Conservation (phyloP, 2,113 vertebrate species). For the Atherinomorus stipes region DNA sequence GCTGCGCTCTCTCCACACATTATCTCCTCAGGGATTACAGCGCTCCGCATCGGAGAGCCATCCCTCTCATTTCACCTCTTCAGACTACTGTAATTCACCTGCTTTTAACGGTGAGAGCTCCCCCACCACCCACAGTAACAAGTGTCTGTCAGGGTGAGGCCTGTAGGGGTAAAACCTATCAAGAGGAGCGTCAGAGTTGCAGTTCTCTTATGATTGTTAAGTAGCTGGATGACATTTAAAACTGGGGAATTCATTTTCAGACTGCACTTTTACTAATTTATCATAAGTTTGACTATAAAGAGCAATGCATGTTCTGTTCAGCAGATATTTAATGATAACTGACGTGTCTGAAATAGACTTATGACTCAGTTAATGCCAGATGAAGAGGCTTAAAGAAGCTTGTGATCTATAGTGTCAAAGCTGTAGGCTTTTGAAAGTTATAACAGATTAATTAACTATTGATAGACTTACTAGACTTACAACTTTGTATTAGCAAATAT, state of each 20-base stretch:
- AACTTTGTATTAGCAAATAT: too few species aligned
- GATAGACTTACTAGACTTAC: too few species aligned
- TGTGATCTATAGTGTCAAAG: not conserved
- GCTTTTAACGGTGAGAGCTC: slow-evolving; percentile 39
- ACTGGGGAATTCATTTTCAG: slow-evolving; percentile 9
- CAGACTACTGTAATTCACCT: slow-evolving; percentile 47
- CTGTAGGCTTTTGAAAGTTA: not conserved
- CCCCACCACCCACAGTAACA: slow-evolving; percentile 24
- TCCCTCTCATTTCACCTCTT: slow-evolving; percentile 52
- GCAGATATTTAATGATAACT: slow-evolving; percentile 6
- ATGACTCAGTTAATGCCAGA: not conserved
- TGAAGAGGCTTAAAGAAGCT: slow-evolving; percentile 5
- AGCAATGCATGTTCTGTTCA: not conserved
- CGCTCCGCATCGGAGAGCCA: slow-evolving; percentile 27
- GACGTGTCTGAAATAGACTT: not conserved
- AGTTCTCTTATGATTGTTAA: slow-evolving; percentile 13
- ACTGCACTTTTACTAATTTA: not conserved
- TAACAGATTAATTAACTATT: too few species aligned
- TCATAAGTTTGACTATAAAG: not conserved
- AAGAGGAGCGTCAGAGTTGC: slow-evolving; percentile 17
- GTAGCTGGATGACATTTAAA: slow-evolving; percentile 19
- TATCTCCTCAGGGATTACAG: slow-evolving; percentile 63
- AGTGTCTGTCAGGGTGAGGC: slow-evolving; percentile 22
- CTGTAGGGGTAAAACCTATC: slow-evolving; percentile 26
- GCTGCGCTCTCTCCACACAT: slow-evolving; percentile 41